phyloP scores from a whole-genome alignment of 2,888 invertebrate genomes.

The Tenthredo notha region DNA sequence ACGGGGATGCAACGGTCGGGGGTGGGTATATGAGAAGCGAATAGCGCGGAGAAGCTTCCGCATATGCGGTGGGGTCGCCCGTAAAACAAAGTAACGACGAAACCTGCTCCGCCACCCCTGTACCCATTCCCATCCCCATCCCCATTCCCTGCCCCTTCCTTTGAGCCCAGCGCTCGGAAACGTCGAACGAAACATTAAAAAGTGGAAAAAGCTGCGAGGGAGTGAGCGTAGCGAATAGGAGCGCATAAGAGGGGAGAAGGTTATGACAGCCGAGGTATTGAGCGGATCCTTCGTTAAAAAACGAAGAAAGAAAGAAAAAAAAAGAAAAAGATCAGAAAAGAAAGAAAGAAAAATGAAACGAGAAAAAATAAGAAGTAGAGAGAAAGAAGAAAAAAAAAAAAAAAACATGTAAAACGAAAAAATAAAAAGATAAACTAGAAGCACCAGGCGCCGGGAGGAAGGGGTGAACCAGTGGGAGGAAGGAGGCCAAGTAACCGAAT shows the following conservation, averaged over 20 bases:
- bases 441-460: conserved; percentile 60
- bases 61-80: conserved; percentile 64
- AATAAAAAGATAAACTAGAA: conserved; percentile 19
- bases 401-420: background rate
- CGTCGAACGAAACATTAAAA: conserved; percentile 78
- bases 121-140: conserved; percentile 45
- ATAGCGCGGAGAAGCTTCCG: conserved; percentile 14
- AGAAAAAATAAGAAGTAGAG: conserved; percentile 11
- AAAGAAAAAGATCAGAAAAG: background rate
- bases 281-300: conserved; percentile 78
- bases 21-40: background rate
- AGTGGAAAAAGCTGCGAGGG: conserved; percentile 71
- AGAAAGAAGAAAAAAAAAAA: background rate
- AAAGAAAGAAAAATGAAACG: background rate
- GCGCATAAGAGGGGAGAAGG: conserved; percentile 64
- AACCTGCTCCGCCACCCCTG: conserved; percentile 72
- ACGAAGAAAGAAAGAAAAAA: background rate
- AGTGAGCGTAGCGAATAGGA: conserved; percentile 56
- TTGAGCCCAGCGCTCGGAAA: conserved; percentile 68
- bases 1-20: background rate
- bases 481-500: conserved; percentile 77
- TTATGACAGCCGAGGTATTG: conserved; percentile 78
- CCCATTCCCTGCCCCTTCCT: conserved; percentile 47
- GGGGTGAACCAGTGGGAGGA: conserved; percentile 41
- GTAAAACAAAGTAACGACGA: conserved; percentile 78